phyloP scores from a whole-genome alignment of 92 coral and sea anemone genomes.

The Porites cylindrica region DNA sequence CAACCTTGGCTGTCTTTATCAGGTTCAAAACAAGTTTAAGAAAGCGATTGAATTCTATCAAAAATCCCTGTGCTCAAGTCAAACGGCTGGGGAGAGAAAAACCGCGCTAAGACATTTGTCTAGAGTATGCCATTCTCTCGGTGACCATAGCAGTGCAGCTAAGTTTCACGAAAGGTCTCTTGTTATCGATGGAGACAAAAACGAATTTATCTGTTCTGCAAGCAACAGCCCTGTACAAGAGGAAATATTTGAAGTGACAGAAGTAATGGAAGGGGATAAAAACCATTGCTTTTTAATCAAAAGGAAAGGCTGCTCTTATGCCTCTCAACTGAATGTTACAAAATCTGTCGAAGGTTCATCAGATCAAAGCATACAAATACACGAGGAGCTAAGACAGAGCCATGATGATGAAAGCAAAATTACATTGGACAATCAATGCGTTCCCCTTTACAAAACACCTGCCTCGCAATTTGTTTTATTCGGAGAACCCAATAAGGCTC shows the following conservation, averaged over 20 bases:
- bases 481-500: not conserved
- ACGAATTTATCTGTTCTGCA: not conserved
- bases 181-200: not conserved
- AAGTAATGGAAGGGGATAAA: slow-evolving; percentile 2
- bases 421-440: not conserved
- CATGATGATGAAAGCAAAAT: not conserved
- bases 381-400: not conserved
- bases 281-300: not conserved
- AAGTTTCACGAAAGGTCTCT: not conserved
- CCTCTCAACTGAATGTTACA: not conserved
- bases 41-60: not conserved
- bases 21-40: not conserved
- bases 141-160: not conserved
- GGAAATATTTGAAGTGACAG: not conserved
- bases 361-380: not conserved
- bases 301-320: not conserved
- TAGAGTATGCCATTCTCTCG: not conserved
- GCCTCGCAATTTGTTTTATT: not conserved
- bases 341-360: not conserved
- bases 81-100: not conserved
- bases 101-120: not conserved
- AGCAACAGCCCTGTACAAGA: not conserved
- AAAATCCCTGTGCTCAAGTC: not conserved
- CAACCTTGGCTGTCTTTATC: not conserved
- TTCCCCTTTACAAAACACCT: not conserved